Evolutionary conservation across 2,888 invertebrate species (phyloP), one percentile per base, ranked within the genome.

Genomic region (Gnatocerus cornutus): DNA sequence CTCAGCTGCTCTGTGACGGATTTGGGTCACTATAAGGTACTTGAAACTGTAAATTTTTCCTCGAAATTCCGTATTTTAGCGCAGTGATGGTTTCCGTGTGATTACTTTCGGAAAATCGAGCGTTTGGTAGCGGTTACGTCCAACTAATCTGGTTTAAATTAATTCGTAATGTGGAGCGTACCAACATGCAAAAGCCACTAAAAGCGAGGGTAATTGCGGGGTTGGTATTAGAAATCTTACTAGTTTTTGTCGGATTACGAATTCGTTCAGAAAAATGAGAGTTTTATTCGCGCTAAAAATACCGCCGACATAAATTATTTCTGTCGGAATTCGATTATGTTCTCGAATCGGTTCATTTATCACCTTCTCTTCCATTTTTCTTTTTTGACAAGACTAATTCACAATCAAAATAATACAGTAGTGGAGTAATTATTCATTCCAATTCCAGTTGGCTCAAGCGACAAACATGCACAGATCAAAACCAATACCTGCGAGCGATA

Each of bases 1-100:
- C 87, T 93, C 5, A 91, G 91, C 64, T 93, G 93, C 80, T 89
- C 90, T 29, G 92, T 93, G 2, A 89, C 90, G 37, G 90, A 92
- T 76, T 86, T 93, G 66, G 92, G 92, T 46, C 90, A 90, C 79
- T 92, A 91, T 84, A 93, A 92, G 90, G 93, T 29, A 21, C 21
- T 21, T 4, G 21, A 21, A 21, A 21, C 21, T 21, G 21, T 21
- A 21, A 21, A 21, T 21, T 21, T 21, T 21, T 21, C 21, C 21
- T 21, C 4, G 21, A 21, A 21, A 21, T 21, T 21, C 4, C 21
- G 1, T 21, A 21, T 21, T 21, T 3, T 21, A 21, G 21, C 21
- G 21, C 21, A 21, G 1, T 4, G 43, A 10, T 43, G 2, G 43
- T 43, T 46, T 46, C 16, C 41, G 6, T 5, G 9, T 12, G 46